Evolutionary conservation across 2,888 invertebrate species (phyloP).

Genomic region (Thymelicus acteon): DNA sequence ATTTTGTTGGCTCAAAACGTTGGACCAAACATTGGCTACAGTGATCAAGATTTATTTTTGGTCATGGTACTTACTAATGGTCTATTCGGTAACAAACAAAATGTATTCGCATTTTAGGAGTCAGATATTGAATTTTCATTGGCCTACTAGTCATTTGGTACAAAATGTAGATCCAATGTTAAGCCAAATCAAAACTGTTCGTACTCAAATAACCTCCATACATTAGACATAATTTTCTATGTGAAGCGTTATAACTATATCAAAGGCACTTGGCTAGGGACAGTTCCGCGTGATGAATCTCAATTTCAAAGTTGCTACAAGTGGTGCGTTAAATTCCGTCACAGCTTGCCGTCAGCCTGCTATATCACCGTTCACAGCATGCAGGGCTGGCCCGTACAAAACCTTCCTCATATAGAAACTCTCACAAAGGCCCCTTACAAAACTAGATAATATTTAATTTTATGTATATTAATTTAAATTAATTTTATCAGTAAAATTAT

Average conservation of each 20-base stretch:
- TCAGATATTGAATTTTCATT: no score
- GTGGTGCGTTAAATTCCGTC: neutral
- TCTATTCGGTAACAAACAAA: no score
- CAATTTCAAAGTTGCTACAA: neutral
- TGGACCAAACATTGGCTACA: no score
- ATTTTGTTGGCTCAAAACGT: no score
- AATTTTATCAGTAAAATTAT: slow-evolving; percentile 43
- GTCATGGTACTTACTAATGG: no score
- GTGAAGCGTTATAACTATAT: neutral
- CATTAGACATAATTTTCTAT: no score
- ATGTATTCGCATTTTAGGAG: no score
- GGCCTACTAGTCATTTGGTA: no score
- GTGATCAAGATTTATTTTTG: no score
- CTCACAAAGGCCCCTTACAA: slow-evolving; percentile 71
- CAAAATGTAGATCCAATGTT: no score
- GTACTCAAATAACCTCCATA: no score
- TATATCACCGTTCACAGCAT: slow-evolving; percentile 70
- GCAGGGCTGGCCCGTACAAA: slow-evolving; percentile 53
- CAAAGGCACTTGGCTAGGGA: slow-evolving; percentile 1
- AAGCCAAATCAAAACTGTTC: no score
- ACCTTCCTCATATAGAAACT: slow-evolving; percentile 34
- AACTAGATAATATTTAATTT: slow-evolving; percentile 71
- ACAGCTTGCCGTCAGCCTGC: slow-evolving; percentile 52
- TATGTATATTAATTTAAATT: slow-evolving; percentile 51
- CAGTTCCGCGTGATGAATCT: neutral